Percentiles rank a stretch among this genome's conserved stretches.
These are phyloP conservation scores for Anseranas semipalmata DNA, from an alignment of 2,113 vertebrate species.

Conservation along the genomic window DNA sequence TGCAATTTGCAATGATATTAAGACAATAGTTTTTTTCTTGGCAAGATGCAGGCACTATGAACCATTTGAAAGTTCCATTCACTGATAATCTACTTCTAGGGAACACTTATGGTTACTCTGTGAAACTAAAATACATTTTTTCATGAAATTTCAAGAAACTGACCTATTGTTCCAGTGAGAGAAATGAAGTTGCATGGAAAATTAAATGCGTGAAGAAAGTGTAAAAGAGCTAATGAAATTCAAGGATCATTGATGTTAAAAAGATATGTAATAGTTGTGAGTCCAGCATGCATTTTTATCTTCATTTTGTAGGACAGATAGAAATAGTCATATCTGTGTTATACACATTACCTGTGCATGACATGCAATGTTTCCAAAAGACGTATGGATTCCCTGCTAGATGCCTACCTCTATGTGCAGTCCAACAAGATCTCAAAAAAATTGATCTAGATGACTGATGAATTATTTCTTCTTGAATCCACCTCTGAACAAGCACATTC, in stretches of 20 bases:
- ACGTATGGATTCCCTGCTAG: not conserved
- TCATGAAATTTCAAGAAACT: not conserved
- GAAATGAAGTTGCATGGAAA: not conserved
- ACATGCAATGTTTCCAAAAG: not conserved
- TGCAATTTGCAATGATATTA: conserved; percentile 50
- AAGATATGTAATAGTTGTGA: rapidly evolving
- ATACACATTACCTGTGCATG: not conserved
- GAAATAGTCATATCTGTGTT: not conserved
- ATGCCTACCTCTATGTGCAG: not conserved
- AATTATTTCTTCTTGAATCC: not conserved
- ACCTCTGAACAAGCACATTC: not conserved
- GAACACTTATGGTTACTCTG: not conserved
- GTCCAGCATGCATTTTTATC: not conserved
- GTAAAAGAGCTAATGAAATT: not conserved
- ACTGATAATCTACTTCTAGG: conserved; percentile 3
- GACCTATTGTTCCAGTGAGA: not conserved
- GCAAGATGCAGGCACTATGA: conserved; percentile 7
- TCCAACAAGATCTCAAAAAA: not conserved
- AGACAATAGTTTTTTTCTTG: conserved; percentile 33
- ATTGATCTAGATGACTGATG: not conserved
- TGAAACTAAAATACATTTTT: not conserved
- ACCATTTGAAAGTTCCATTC: conserved; percentile 1
- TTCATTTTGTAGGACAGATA: not conserved
- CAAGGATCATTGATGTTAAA: not conserved
- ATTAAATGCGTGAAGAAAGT: not conserved